phyloP scores from a whole-genome alignment of 2,113 vertebrate genomes.

The Dasypus novemcinctus region DNA sequence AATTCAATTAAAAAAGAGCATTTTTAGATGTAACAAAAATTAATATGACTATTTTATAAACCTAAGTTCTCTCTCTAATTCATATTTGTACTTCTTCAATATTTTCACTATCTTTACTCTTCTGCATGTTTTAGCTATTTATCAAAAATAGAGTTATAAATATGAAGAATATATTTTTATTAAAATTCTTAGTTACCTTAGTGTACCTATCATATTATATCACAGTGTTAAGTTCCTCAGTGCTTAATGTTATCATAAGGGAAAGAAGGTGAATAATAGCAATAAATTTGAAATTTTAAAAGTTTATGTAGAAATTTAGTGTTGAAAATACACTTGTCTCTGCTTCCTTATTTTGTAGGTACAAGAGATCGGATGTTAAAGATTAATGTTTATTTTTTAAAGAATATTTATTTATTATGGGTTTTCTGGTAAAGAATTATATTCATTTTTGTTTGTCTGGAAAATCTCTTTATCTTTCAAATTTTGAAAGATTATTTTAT shows the following conservation, averaged over 20 bases:
- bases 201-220: background rate
- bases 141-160: background rate
- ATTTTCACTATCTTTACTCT: background rate
- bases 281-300: conserved; percentile 8
- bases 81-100: background rate
- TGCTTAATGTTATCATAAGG: conserved; percentile 9
- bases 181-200: background rate
- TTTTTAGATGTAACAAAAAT: background rate
- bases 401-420: too few species aligned
- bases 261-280: background rate
- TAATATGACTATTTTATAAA: conserved; percentile 5
- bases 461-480: too few species aligned
- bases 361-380: background rate
- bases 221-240: background rate
- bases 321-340: background rate
- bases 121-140: background rate
- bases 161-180: background rate
- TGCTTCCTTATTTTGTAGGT: background rate
- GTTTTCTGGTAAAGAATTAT: background rate
- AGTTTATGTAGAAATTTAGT: background rate
- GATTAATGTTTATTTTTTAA: background rate
- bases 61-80: background rate
- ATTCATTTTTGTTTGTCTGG: too few species aligned
- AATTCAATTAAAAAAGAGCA: background rate
- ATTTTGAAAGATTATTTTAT: too few species aligned